phyloP scores from a whole-genome alignment of 1,140 invertebrate species.

The Andrena cerasifolii region DNA sequence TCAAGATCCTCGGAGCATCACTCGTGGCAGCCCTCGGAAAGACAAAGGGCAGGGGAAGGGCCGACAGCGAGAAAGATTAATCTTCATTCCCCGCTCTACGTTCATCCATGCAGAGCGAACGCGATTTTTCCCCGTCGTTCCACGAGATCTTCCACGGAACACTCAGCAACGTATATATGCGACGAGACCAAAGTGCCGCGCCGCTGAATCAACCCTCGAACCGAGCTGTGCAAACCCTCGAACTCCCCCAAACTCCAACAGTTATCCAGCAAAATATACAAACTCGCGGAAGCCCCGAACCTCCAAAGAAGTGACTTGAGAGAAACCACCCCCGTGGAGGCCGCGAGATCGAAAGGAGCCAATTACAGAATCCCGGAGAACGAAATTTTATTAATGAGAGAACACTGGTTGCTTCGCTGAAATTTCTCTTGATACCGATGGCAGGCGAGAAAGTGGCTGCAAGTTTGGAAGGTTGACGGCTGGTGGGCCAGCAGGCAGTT shows the following conservation, averaged over 20 bases:
- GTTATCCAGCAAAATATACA: no score
- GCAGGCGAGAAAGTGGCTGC: no score
- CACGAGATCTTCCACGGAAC: slow-evolving; percentile 30
- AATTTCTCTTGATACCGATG: no score
- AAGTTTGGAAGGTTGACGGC: neutral
- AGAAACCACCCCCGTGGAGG: no score
- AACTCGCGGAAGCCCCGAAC: no score
- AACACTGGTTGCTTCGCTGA: no score
- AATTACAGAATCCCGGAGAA: no score
- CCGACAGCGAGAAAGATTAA: neutral
- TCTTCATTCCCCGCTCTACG: neutral
- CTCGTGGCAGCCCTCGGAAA: neutral
- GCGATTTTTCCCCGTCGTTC: neutral
- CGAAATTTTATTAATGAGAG: no score
- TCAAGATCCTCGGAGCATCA: neutral
- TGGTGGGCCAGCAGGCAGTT: neutral
- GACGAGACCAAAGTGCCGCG: slow-evolving; percentile 17
- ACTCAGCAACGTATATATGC: slow-evolving; percentile 1
- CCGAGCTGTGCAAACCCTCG: neutral
- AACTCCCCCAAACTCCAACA: no score
- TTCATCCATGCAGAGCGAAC: slow-evolving; percentile 4
- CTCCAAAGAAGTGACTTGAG: no score
- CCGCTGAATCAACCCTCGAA: slow-evolving; percentile 31
- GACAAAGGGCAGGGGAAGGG: neutral
- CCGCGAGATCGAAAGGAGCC: no score